These are phyloP conservation scores for Gymnarchus niloticus DNA, from an alignment of 2,113 vertebrate genomes.

Conservation along the genomic window DNA sequence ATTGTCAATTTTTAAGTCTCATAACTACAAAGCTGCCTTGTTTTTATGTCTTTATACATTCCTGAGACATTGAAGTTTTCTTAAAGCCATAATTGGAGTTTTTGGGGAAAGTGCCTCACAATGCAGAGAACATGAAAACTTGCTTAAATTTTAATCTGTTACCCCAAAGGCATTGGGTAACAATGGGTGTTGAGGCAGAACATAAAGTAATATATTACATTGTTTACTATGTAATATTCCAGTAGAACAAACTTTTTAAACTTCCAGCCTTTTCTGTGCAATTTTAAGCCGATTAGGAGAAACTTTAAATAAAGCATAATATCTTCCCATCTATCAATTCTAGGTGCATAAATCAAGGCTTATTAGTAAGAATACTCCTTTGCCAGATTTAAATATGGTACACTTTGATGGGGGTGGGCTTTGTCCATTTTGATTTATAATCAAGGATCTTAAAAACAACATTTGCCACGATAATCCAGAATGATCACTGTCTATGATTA, in stretches of 20 bases:
- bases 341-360: neutral
- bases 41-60: neutral
- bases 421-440: conserved; percentile 2
- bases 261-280: neutral
- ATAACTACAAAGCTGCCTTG: neutral
- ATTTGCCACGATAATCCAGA: neutral
- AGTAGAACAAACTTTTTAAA: neutral
- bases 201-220: neutral
- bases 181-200: neutral
- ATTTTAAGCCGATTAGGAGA: neutral
- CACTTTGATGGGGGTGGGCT: too few species aligned
- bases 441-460: neutral
- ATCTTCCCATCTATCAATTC: neutral
- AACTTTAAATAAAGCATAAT: neutral
- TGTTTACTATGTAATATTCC: neutral
- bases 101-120: neutral
- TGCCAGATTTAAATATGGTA: too few species aligned
- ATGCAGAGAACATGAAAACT: neutral
- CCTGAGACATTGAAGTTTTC: neutral
- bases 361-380: neutral
- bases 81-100: neutral
- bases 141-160: neutral
- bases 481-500: neutral
- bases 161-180: neutral
- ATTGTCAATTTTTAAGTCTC: neutral